phyloP scores from a whole-genome alignment of 2,797 vertebrate genomes.

The Chanos chanos region DNA sequence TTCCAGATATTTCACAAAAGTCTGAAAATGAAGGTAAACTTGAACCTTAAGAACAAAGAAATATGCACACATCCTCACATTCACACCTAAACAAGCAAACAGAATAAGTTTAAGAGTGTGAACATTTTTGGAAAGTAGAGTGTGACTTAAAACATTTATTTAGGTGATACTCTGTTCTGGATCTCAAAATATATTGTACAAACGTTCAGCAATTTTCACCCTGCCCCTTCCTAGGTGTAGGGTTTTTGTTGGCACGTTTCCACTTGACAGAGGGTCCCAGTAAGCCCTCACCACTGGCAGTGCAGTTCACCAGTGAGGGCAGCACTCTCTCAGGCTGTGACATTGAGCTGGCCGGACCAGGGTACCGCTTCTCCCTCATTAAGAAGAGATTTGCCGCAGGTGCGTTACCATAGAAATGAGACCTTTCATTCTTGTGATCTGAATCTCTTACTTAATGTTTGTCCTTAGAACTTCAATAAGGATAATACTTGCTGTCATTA shows the following conservation, averaged over 20 bases:
- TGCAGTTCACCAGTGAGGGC: conserved; percentile 98
- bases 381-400: conserved; percentile 98
- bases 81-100: not conserved
- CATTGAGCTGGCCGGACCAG: conserved; percentile 91
- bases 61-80: too few species aligned
- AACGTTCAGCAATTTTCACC: not conserved
- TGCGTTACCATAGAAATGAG: conserved; percentile 50
- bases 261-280: conserved; percentile 90
- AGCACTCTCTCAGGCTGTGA: conserved; percentile 93
- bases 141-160: not conserved
- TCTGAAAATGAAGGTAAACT: conserved; percentile 94
- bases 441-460: not conserved
- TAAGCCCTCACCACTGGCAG: conserved; percentile 85
- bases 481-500: too few species aligned
- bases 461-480: not conserved
- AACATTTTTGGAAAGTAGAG: too few species aligned
- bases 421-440: not conserved
- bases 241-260: conserved; percentile 90
- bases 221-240: conserved; percentile 75
- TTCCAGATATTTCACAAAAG: conserved; percentile 97
- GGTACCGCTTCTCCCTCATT: conserved; percentile 96
- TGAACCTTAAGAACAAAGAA: not conserved
- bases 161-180: not conserved
- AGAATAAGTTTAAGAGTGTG: too few species aligned
- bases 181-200: not conserved